Evolutionary conservation across 2,113 vertebrate genomes (phyloP).

Genomic region (human (Homo sapiens)): GRCh38 chr2:53198501-53199000

Average conservation of each 20-base stretch:
- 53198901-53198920: background rate
- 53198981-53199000: slow-evolving; percentile 7
- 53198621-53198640: no score
- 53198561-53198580: no score
- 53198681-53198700: no score
- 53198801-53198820: background rate
- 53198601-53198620: no score
- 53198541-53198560: no score
- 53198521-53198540: no score
- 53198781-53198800: background rate
- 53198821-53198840: background rate
- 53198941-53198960: background rate
- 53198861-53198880: background rate
- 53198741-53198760: no score
- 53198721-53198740: slow-evolving; percentile 3
- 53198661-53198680: no score
- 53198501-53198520: no score
- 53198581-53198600: no score
- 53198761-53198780: background rate
- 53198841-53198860: background rate
- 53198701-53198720: slow-evolving; percentile 37
- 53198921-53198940: slow-evolving; percentile 28
- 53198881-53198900: background rate
- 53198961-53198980: background rate
- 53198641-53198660: no score